Evolutionary conservation across 2,113 vertebrate genomes (phyloP).

Genomic region (Manacus vitellinus): DNA sequence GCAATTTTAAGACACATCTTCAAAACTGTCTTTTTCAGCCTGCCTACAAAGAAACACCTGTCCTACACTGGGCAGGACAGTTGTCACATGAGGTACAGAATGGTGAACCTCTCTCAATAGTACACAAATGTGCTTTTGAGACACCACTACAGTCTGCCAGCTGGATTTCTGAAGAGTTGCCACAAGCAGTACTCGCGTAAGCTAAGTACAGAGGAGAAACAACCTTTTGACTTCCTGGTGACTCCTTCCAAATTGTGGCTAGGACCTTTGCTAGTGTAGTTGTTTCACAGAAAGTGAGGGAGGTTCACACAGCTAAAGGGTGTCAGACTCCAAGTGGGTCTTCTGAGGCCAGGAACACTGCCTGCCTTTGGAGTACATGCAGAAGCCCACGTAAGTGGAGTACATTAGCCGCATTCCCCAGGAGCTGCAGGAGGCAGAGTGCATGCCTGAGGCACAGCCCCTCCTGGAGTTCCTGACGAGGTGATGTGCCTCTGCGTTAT

Average conservation of each 20-base stretch:
- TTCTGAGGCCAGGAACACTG: not conserved
- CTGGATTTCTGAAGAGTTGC: not conserved
- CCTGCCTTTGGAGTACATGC: not conserved
- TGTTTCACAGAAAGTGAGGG: not conserved
- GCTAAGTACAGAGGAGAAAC: not conserved
- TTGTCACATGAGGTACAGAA: not conserved
- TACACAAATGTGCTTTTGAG: not conserved
- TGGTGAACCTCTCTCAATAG: not conserved
- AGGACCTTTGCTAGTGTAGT: not conserved
- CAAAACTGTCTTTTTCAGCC: not conserved
- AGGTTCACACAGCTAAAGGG: rapidly evolving
- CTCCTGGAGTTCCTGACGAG: not conserved
- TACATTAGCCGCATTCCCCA: not conserved
- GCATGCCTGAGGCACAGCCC: not conserved
- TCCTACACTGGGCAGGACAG: not conserved
- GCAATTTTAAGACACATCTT: not conserved
- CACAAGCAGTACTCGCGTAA: not conserved
- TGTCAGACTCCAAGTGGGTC: not conserved
- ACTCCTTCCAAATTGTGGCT: not conserved
- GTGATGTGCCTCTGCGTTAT: not conserved
- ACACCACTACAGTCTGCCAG: not conserved
- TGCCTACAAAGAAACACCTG: not conserved
- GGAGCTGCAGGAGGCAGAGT: conserved; percentile 1
- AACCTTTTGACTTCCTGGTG: not conserved
- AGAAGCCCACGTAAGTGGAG: not conserved